Evolutionary conservation across 2,888 invertebrate genomes (phyloP), one percentile per base, ranked within the genome.

Genomic region (Bimastos eiseni): DNA sequence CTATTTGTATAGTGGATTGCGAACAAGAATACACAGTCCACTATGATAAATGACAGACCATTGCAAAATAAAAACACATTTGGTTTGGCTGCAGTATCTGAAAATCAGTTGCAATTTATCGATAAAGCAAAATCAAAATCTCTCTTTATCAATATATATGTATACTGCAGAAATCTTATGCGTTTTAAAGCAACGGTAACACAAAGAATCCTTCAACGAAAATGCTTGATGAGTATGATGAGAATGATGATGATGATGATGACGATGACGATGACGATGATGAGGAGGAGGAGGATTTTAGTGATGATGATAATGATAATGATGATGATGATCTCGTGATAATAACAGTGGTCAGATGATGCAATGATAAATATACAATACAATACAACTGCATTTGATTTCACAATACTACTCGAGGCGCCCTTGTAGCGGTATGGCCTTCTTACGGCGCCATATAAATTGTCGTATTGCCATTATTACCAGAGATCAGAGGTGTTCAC

Each of bases 291-390:
- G 83, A 83, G 2, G 83, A 83, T n/a, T 17, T n/a, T n/a, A n/a
- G n/a, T 83, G 83, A 83, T 83, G 83, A n/a, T 83, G 83, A 83
- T 83, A n/a, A 84, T 84, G 84, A 84, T 33, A 34, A 84, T n/a
- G 84, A 84, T 34, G 84, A 84, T 15, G 84, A 84, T 34, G 34
- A 36, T 36, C 15, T 2, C 17, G 11, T 70, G 70, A 70, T 70
- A 8, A 13, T 70, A 13, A 70, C 11, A 13, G n/a, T n/a, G 30
- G 13, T n/a, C 30, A 55, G 70, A 70, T 70, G 70, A n/a, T 70
- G 70, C 6, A 24, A 70, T 70, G 70, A 70, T 17, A 13, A n/a
- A 5, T 5, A 70, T 49, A 24, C 15, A 19, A 19, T 44, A 19
- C 49, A 41, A 41, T 41, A 13, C 41, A 13, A 41, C 41, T 41